A percentile compares a stretch with the other conserved stretches of the same genome.
phyloP scores from a whole-genome alignment of 1,140 invertebrate genomes.

The Pantala flavescens region DNA sequence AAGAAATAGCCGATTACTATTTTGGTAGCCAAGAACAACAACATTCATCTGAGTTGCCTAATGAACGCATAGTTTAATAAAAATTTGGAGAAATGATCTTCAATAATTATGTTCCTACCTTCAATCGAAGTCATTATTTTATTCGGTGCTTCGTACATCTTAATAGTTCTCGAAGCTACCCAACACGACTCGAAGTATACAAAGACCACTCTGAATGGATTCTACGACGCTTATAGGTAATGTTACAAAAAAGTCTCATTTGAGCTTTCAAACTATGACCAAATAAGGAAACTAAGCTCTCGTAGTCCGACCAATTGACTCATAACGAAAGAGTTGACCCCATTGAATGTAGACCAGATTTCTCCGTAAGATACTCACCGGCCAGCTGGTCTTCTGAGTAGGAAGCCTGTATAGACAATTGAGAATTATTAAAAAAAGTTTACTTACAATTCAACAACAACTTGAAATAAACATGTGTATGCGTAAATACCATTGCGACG shows the following conservation, averaged over 20 bases:
- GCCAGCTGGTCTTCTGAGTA: constrained; percentile 82
- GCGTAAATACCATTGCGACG: not conserved
- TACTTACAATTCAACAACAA: not conserved
- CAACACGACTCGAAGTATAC: not conserved
- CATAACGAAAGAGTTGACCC: constrained; percentile 33
- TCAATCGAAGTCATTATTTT: not conserved
- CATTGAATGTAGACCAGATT: constrained; percentile 19
- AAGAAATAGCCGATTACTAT: too few species aligned
- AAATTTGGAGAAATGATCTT: too few species aligned
- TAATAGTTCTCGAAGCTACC: not conserved
- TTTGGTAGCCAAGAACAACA: too few species aligned
- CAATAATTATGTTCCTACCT: not conserved
- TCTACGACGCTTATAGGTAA: not conserved
- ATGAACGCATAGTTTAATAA: too few species aligned
- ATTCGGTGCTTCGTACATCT: not conserved
- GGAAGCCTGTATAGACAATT: constrained; percentile 56
- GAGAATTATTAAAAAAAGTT: not conserved
- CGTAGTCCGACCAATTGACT: constrained; percentile 11
- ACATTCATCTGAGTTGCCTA: too few species aligned
- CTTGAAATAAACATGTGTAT: not conserved
- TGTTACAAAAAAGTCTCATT: constrained; percentile 30
- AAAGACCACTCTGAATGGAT: not conserved
- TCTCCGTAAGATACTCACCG: constrained; percentile 52
- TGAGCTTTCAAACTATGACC: constrained; percentile 28
- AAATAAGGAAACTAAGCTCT: constrained; percentile 28